A percentile compares a stretch with the other conserved stretches of the same genome.
phyloP scores from a whole-genome alignment of 2,888 invertebrate genomes.

The Tetramorium bicarinatum region DNA sequence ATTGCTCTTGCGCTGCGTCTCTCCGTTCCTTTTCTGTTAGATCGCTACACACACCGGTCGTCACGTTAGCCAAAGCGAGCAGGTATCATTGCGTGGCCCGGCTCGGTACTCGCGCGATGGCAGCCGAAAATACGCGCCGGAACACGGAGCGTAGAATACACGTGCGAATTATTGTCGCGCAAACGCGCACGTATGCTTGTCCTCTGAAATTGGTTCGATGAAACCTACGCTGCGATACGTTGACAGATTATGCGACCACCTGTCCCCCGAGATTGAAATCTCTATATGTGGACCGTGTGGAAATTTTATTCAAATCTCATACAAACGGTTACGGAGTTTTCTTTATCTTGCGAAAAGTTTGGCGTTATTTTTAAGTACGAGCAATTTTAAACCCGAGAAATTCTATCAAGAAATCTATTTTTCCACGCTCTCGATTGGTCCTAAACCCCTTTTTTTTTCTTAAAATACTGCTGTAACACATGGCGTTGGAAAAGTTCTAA shows the following conservation, averaged over 20 bases:
- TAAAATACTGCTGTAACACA: background rate
- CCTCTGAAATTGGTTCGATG: slow-evolving; percentile 2
- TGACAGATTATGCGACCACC: background rate
- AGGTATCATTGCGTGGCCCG: slow-evolving; percentile 66
- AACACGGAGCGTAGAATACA: slow-evolving; percentile 1
- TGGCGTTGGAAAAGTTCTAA: background rate
- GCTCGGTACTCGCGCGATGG: slow-evolving; percentile 58
- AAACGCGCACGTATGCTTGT: background rate
- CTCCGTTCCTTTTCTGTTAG: slow-evolving; percentile 83
- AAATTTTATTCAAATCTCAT: background rate
- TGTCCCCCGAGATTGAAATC: background rate
- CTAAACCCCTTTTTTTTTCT: background rate
- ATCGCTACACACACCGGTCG: slow-evolving; percentile 79
- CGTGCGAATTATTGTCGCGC: background rate
- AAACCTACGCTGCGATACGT: background rate
- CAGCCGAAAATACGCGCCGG: slow-evolving; percentile 39
- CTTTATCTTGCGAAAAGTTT: background rate
- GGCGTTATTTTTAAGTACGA: background rate
- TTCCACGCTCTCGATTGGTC: background rate
- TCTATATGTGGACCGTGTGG: background rate
- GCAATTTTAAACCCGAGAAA: background rate
- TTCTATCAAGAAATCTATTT: background rate
- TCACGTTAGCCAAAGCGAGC: slow-evolving; percentile 77
- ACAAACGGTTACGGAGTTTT: background rate
- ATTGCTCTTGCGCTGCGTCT: slow-evolving; percentile 84